These are phyloP conservation scores for Melanogrammus aeglefinus DNA, from an alignment of 2,797 vertebrate species.

Conservation along the genomic window DNA sequence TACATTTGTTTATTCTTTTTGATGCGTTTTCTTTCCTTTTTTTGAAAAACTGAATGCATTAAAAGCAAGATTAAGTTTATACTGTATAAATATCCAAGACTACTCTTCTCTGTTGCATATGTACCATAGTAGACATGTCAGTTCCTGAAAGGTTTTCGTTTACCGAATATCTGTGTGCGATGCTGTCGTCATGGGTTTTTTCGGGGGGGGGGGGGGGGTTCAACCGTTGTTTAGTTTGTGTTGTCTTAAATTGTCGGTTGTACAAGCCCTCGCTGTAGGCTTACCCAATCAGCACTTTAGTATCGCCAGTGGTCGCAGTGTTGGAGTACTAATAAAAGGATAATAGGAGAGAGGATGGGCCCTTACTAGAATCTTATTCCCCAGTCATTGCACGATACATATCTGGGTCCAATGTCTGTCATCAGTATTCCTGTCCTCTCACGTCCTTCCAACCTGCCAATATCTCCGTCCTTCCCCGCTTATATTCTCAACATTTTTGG, in stretches of 20 bases:
- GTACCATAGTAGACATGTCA: constrained; percentile 64
- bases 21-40: constrained; percentile 25
- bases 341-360: constrained; percentile 37
- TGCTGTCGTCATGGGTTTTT: neutral
- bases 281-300: constrained; percentile 77
- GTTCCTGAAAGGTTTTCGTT: constrained; percentile 58
- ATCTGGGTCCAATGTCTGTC: constrained; percentile 19
- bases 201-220: neutral
- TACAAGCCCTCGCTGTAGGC: constrained; percentile 49
- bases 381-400: constrained; percentile 59
- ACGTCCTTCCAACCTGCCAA: constrained; percentile 16
- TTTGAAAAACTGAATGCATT: constrained; percentile 68
- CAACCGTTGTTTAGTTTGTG: constrained; percentile 53
- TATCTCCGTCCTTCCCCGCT: neutral
- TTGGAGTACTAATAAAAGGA: constrained; percentile 29
- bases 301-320: constrained; percentile 40
- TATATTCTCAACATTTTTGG: constrained; percentile 8
- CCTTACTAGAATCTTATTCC: constrained; percentile 41
- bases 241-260: constrained; percentile 51
- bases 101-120: constrained; percentile 62
- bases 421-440: constrained; percentile 6
- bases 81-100: constrained; percentile 48
- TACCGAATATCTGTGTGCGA: constrained; percentile 55
- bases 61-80: constrained; percentile 59
- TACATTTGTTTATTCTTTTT: constrained; percentile 28